Evolutionary conservation across 2,797 vertebrate genomes (phyloP), one percentile per base, ranked within the genome.

Genomic region (Emydoidea blandingii): DNA sequence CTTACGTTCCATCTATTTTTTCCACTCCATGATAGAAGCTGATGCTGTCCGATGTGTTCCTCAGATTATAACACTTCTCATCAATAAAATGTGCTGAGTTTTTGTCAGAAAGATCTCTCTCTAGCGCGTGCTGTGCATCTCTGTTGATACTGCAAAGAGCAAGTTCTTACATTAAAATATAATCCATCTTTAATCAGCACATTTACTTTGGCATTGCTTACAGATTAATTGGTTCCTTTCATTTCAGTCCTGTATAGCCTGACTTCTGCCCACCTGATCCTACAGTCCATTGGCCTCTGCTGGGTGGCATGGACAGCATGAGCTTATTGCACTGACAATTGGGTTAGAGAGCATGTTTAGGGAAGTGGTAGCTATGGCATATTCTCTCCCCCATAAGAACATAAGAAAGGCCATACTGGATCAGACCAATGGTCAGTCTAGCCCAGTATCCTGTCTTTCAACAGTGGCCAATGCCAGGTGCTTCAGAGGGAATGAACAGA

Each of bases 81-180:
- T 98, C 97, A 9, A 98, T 98, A 74, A 95, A 96, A 92, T 94
- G 91, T 34, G 97, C 97, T 0, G 97, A 96, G 52, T 11, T 96
- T 88, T 98, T 98, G 91, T 98, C 97, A 78, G 96, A 93, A 0
- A 98, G 80, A 81, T 98, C 97, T 47, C 90, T 84, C 68, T 98
- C 97, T 47, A 98, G 88, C 3, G 93, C 83, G 0, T 97, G 98
- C 37, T 98, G 97, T 21, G 88, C 96, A 27, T 97, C 92, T 57
- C 98, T 96, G 90, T 98, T 98, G 62, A 97, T 96, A 16, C 98
- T 98, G 85, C 87, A 47, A 91, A 91, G 31, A 12, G 37, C 31
- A 82, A 86, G 54, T 49, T 27, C 10, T 41, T 76, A 29, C 1
- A 1, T 90, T 88, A 86, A 83, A 76, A 52, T 78, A 80, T 91